Conservation (phyloP, 2,797 vertebrate genomes). For the Antennarius maculatus region DNA sequence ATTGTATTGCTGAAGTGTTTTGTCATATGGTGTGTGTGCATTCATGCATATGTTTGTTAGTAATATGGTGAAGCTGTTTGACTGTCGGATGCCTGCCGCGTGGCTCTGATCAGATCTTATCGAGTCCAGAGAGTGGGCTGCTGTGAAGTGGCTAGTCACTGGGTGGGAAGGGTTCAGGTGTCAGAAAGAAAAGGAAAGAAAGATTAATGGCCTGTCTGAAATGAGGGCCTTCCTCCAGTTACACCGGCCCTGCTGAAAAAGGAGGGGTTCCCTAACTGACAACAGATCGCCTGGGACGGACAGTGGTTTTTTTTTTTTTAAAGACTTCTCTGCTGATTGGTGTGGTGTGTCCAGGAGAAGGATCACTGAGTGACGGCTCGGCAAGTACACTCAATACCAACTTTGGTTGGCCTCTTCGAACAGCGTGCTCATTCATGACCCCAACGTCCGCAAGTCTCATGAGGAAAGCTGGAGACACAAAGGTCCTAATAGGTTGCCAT, state of each 20-base stretch:
- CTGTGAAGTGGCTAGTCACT: conserved; percentile 52
- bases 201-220: conserved; percentile 80
- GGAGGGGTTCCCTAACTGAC: conserved; percentile 56
- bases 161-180: conserved; percentile 75
- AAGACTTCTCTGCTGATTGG: conserved; percentile 65
- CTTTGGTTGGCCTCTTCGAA: conserved; percentile 54
- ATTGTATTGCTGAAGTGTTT: conserved; percentile 35
- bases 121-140: conserved; percentile 59
- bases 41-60: conserved; percentile 51
- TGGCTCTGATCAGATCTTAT: conserved; percentile 77
- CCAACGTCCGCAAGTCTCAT: conserved; percentile 44
- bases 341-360: conserved; percentile 60
- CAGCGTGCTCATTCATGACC: conserved; percentile 71
- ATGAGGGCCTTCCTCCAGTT: conserved; percentile 61
- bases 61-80: conserved; percentile 49
- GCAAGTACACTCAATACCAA: conserved; percentile 47
- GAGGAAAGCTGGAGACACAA: conserved; percentile 54
- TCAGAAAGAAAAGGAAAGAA: conserved; percentile 78
- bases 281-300: conserved; percentile 67
- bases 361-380: conserved; percentile 71
- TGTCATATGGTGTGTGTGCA: conserved; percentile 24
- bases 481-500: conserved; percentile 55
- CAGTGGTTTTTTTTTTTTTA: conserved; percentile 56
- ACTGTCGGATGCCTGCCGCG: conserved; percentile 45
- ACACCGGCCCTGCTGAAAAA: conserved; percentile 52